phyloP scores from a whole-genome alignment of 2,113 vertebrate genomes.

The Lophius piscatorius region DNA sequence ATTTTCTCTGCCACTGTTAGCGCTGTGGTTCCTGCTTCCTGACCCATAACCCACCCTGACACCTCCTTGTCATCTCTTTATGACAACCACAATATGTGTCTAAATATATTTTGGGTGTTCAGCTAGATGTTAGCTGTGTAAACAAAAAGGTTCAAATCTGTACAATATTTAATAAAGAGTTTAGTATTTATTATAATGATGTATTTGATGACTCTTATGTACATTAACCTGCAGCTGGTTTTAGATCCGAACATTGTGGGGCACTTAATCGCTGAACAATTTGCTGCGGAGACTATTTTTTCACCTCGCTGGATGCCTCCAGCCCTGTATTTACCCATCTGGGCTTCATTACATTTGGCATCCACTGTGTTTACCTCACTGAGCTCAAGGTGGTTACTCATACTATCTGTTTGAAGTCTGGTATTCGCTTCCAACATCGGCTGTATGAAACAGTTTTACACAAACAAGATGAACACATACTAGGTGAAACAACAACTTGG shows the following conservation, averaged over 20 bases:
- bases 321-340: too few species aligned
- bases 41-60: conserved; percentile 16
- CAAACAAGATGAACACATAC: too few species aligned
- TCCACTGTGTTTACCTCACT: conserved; percentile 2
- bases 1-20: conserved; percentile 19
- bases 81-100: conserved; percentile 48
- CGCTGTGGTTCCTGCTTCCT: conserved; percentile 22
- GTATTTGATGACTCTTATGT: conserved; percentile 10
- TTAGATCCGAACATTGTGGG: not conserved
- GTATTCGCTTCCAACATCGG: too few species aligned
- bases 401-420: too few species aligned
- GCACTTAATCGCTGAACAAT: too few species aligned
- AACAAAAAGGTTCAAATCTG: conserved; percentile 88
- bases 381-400: too few species aligned
- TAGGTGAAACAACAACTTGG: too few species aligned
- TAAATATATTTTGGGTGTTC: conserved; percentile 36
- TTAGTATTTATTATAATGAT: conserved; percentile 89
- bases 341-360: not conserved
- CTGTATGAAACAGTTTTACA: too few species aligned
- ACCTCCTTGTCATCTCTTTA: conserved; percentile 16
- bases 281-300: too few species aligned
- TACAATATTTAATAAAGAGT: conserved; percentile 95
- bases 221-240: not conserved
- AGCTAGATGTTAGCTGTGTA: conserved; percentile 87
- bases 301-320: too few species aligned